Percentiles rank a stretch among this genome's conserved stretches.
Evolutionary conservation across 2,113 vertebrate species (phyloP).

Genomic region (Protomyctophum bolini): DNA sequence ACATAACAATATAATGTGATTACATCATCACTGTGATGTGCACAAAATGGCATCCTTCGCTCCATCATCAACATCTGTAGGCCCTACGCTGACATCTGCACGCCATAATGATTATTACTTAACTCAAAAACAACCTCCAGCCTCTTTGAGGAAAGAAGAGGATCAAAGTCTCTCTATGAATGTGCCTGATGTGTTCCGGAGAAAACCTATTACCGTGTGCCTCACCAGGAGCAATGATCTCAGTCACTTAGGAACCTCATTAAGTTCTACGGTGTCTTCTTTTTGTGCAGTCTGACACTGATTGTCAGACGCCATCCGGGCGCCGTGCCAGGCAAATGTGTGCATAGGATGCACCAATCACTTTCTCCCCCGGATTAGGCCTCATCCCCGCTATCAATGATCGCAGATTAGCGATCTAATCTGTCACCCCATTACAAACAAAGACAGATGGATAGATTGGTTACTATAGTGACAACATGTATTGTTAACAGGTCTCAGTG

Average conservation of each 20-base stretch:
- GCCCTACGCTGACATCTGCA: too few relatives aligned
- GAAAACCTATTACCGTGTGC: slow-evolving; percentile 42
- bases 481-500: slow-evolving; percentile 24
- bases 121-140: background rate
- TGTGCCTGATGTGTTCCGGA: slow-evolving; percentile 23
- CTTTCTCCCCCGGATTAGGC: slow-evolving; percentile 34
- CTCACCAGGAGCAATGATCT: slow-evolving; percentile 41
- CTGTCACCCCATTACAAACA: slow-evolving; percentile 45
- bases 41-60: background rate
- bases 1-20: slow-evolving; percentile 22
- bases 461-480: slow-evolving; percentile 36
- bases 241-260: slow-evolving; percentile 45
- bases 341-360: slow-evolving; percentile 29
- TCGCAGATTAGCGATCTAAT: slow-evolving; percentile 44
- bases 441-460: slow-evolving; percentile 49
- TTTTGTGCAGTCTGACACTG: slow-evolving; percentile 30
- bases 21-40: background rate
- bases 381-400: slow-evolving; percentile 41
- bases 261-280: slow-evolving; percentile 24
- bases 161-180: slow-evolving; percentile 1
- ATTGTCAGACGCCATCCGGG: slow-evolving; percentile 35
- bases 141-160: background rate
- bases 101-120: too few relatives aligned
- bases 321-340: slow-evolving; percentile 27
- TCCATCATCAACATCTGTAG: too few relatives aligned